Evolutionary conservation across 2,888 invertebrate genomes (phyloP).

Genomic region (Drosophila fulvimacula): DNA sequence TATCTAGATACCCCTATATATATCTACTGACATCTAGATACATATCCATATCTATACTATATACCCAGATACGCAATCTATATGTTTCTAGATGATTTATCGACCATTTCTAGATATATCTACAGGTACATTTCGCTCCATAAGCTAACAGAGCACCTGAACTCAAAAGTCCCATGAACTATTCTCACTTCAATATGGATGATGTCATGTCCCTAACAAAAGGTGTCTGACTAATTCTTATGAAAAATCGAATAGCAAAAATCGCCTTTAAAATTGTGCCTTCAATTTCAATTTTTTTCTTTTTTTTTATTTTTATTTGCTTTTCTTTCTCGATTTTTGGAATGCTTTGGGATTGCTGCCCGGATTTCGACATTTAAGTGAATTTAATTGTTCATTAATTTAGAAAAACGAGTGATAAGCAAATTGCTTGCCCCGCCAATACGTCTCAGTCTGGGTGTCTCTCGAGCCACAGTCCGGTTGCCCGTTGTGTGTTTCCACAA

Average conservation of each 20-base stretch:
- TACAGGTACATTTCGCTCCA: not conserved
- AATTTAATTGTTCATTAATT: constrained; percentile 25
- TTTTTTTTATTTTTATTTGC: not conserved
- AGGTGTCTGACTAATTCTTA: constrained; percentile 2
- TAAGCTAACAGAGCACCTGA: not conserved
- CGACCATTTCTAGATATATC: not conserved
- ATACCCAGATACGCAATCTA: not conserved
- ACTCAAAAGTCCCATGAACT: not conserved
- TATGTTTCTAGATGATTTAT: not conserved
- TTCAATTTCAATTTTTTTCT: not conserved
- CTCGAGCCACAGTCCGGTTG: not conserved
- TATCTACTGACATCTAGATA: not conserved
- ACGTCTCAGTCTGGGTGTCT: constrained; percentile 1
- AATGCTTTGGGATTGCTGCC: not conserved
- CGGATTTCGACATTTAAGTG: constrained; percentile 25
- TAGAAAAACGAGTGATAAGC: constrained; percentile 24
- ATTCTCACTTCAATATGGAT: not conserved
- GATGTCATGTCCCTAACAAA: constrained; percentile 10
- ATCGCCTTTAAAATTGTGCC: not conserved
- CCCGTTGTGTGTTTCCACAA: not conserved
- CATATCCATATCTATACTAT: not conserved
- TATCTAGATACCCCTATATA: not conserved
- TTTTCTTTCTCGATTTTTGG: not conserved
- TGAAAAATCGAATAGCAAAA: not conserved
- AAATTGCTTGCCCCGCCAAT: constrained; percentile 3